Conservation (phyloP, 2,888 invertebrate species). For the Ganaspis brasiliensis region DNA sequence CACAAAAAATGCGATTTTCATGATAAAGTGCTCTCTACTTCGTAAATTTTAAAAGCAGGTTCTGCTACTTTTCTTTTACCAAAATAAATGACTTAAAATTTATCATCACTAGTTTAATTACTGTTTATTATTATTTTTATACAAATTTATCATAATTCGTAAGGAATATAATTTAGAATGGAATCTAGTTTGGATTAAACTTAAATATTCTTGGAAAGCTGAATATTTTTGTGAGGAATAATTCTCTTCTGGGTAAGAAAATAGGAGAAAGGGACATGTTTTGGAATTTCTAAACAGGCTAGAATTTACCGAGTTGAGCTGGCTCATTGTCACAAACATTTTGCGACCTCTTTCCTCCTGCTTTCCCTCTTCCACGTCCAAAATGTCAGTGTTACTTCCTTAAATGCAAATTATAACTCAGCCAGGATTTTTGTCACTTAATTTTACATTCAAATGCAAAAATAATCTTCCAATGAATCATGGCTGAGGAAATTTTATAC, state of each 20-base stretch:
- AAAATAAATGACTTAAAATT: too few relatives aligned
- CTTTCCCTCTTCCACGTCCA: background rate
- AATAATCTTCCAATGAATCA: background rate
- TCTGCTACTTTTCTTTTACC: too few relatives aligned
- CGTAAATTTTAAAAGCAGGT: background rate
- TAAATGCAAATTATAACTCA: conserved; percentile 9
- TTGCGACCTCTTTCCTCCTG: conserved; percentile 15
- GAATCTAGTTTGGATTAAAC: too few relatives aligned
- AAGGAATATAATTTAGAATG: too few relatives aligned
- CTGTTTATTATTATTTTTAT: background rate
- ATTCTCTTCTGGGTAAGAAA: background rate
- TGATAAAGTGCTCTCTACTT: background rate
- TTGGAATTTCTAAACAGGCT: background rate
- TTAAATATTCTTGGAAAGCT: background rate
- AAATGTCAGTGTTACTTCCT: conserved; percentile 17
- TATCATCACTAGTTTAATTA: background rate
- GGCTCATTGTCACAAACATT: conserved; percentile 21
- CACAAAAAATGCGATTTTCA: conserved; percentile 3
- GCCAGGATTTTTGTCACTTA: background rate
- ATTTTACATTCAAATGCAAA: conserved; percentile 1
- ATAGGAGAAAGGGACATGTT: background rate
- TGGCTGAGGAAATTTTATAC: background rate
- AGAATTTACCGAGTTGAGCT: background rate
- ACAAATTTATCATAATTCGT: too few relatives aligned
- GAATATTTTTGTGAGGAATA: background rate